Conservation (phyloP, 1,140 invertebrate species). For the Planococcus citri region DNA sequence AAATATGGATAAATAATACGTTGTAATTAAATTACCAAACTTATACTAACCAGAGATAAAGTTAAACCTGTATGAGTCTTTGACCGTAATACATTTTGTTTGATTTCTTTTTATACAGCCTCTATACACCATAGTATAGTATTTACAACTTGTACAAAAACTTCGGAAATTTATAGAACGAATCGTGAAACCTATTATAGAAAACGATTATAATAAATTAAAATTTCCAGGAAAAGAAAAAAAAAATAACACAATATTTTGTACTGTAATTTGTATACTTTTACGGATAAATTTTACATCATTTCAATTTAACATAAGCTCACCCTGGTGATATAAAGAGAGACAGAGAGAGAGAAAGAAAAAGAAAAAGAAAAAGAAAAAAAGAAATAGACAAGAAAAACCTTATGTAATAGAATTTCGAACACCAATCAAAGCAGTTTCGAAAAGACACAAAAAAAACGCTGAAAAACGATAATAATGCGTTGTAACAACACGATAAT, state of each 20-base stretch:
- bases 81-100: neutral
- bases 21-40: neutral
- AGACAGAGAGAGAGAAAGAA: too few species aligned
- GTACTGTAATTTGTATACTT: neutral
- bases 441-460: too few species aligned
- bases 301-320: neutral
- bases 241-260: neutral
- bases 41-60: neutral
- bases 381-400: too few species aligned
- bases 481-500: too few species aligned
- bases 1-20: neutral
- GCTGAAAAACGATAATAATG: too few species aligned
- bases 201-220: neutral
- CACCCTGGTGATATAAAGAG: neutral
- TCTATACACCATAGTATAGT: neutral
- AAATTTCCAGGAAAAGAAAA: neutral
- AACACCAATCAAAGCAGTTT: too few species aligned
- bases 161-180: neutral
- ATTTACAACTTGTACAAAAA: neutral
- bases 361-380: neutral
- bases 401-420: too few species aligned
- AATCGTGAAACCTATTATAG: neutral
- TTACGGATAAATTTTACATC: neutral
- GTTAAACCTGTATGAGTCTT: neutral
- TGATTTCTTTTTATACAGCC: neutral